phyloP scores from a whole-genome alignment of 92 coral and sea anemone genomes.

The Diadumene lineata region DNA sequence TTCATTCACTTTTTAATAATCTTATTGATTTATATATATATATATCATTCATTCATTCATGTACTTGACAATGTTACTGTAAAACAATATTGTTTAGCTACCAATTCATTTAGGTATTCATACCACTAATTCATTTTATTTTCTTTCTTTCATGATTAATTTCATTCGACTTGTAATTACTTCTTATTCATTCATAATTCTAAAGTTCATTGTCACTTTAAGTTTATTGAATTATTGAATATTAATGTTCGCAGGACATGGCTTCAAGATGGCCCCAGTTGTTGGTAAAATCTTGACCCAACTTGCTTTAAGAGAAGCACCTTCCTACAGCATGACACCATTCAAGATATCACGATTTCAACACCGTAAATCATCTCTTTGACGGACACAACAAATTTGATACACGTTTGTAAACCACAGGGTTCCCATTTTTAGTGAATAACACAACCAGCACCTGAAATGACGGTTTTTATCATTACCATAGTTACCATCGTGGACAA shows the following conservation, averaged over 20 bases:
- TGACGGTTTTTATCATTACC: too few relatives aligned
- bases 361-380: conserved; percentile 12
- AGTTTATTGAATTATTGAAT: not conserved
- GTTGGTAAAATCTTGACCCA: conserved; percentile 84
- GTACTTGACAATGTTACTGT: too few relatives aligned
- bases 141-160: too few relatives aligned
- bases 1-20: not conserved
- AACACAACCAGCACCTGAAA: too few relatives aligned
- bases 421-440: too few relatives aligned
- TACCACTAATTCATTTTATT: too few relatives aligned
- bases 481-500: too few relatives aligned
- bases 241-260: conserved; percentile 65
- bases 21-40: not conserved
- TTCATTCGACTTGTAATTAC: too few relatives aligned
- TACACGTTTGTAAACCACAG: not conserved
- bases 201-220: too few relatives aligned
- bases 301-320: conserved; percentile 80
- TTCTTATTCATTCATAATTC: too few relatives aligned
- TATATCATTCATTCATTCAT: not conserved
- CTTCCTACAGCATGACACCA: conserved; percentile 64
- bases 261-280: conserved; percentile 95
- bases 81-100: too few relatives aligned
- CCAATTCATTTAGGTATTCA: too few relatives aligned
- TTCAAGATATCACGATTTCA: conserved; percentile 76
- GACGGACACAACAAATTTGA: not conserved